Base-by-base conservation (phyloP, 1,140 invertebrate genomes). In the Macrobrachium nipponense region DNA sequence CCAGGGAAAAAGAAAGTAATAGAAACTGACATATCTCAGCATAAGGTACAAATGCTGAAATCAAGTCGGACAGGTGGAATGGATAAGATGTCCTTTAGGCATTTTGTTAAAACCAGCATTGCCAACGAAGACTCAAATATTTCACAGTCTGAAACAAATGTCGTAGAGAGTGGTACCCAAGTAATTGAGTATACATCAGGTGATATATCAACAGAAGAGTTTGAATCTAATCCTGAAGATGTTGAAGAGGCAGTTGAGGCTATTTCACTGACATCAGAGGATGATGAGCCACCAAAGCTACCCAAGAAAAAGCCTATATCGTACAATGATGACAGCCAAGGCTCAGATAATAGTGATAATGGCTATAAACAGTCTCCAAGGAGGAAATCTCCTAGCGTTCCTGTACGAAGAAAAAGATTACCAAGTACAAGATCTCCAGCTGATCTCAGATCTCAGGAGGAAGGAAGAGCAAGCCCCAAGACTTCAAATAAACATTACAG, bases 171-270 rank as follows among this genome's bases (percentile, higher is more conserved):
- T 17, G 36, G 36, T 27, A 62, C 17, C 8, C 51, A 59, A 43
- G 80, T 82, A 10, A 14, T 82, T 18, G 80, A 82, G 17, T 75
- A 73, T 36, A 73, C 70, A 17, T 82, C 80, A 58, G 75, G 80
- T 44, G 68, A 82, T 23, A 60, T 75, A 15, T 82, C 80, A 44
- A 75, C 70, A 23, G 80, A 82, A 23, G 80, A 82, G 18, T 62
- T 60, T n/a, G 64, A 44, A 23, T 15, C 76, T 6, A 58, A 86
- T 23, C 68, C 76, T 5, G 77, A 66, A 0, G 72, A 66, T 2
- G 77, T 86, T 18, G 84, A 86, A 20, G 84, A 86, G 68, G 84
- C 84, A n/a, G 77, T 86, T 12, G 84, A 86, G 8, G 84, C 84
- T 17, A 60, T 86, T 7, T 80, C 84, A 15, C 80, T 86, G 66